Evolutionary conservation across 2,797 vertebrate species (phyloP).

Genomic region (Takifugu ocellatus): DNA sequence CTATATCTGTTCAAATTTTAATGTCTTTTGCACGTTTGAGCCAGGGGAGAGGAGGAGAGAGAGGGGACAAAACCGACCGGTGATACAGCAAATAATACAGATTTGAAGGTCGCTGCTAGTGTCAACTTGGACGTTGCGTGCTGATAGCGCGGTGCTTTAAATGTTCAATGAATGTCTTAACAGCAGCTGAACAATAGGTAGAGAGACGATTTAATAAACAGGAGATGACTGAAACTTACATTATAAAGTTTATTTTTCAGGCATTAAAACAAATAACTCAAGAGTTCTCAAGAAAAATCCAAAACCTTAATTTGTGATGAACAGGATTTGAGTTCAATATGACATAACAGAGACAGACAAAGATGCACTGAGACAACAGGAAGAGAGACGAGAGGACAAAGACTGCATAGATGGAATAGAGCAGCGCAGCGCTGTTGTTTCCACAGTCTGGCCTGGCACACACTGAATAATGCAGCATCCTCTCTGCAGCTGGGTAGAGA

Average conservation of each 20-base stretch:
- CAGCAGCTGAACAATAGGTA: too few relatives aligned
- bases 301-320: too few relatives aligned
- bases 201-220: too few relatives aligned
- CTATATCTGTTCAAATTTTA: slow-evolving; percentile 51
- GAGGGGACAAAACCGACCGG: slow-evolving; percentile 10
- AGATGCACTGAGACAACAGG: slow-evolving; percentile 7
- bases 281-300: too few relatives aligned
- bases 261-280: too few relatives aligned
- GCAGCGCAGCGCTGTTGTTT: slow-evolving; percentile 58
- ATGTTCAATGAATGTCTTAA: too few relatives aligned
- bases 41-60: slow-evolving; percentile 19
- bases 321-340: too few relatives aligned
- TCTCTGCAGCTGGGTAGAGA: slow-evolving; percentile 66
- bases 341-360: neutral
- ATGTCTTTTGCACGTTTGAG: slow-evolving; percentile 36
- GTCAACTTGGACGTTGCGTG: too few relatives aligned
- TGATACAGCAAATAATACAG: slow-evolving; percentile 20
- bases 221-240: too few relatives aligned
- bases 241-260: too few relatives aligned
- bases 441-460: slow-evolving; percentile 62
- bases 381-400: slow-evolving; percentile 22
- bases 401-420: slow-evolving; percentile 33
- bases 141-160: too few relatives aligned
- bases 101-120: neutral
- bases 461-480: slow-evolving; percentile 71